Percentiles rank a stretch among this genome's conserved stretches.
These are phyloP conservation scores for Seira sanloemensis DNA, from an alignment of 2,888 invertebrate genomes.

Conservation along the genomic window DNA sequence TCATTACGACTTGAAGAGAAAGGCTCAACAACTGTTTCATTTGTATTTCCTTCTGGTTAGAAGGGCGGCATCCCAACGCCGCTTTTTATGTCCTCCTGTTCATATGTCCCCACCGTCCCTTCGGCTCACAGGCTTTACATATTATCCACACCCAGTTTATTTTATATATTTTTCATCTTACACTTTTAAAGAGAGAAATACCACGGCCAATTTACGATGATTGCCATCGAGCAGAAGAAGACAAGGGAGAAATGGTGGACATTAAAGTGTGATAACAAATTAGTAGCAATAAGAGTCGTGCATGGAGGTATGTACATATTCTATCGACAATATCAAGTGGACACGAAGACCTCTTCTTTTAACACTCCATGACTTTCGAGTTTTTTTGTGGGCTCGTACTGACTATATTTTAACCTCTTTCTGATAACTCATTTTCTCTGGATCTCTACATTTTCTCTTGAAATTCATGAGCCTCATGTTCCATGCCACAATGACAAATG, in stretches of 20 bases:
- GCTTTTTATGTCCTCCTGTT: no score
- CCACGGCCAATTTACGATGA: not conserved
- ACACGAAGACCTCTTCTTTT: no score
- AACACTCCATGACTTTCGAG: no score
- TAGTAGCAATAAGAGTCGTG: constrained; percentile 43
- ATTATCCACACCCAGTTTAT: constrained; percentile 18
- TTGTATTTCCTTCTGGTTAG: not conserved
- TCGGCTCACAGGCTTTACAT: no score
- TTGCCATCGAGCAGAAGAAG: not conserved
- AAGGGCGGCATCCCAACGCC: constrained; percentile 12
- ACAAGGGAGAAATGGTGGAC: not conserved
- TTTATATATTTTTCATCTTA: not conserved
- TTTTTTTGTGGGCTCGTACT: no score
- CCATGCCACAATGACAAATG: constrained; percentile 65
- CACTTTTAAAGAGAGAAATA: not conserved
- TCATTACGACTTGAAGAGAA: no score
- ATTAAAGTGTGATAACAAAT: constrained; percentile 49
- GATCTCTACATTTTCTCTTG: not conserved
- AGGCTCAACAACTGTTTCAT: not conserved
- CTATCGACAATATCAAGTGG: not conserved
- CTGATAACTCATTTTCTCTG: no score
- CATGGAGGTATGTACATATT: not conserved
- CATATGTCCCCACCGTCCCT: no score
- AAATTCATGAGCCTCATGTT: constrained; percentile 38
- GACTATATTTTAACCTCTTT: no score